phyloP scores from a whole-genome alignment of 2,888 invertebrate species.

The Heliconius sara region DNA sequence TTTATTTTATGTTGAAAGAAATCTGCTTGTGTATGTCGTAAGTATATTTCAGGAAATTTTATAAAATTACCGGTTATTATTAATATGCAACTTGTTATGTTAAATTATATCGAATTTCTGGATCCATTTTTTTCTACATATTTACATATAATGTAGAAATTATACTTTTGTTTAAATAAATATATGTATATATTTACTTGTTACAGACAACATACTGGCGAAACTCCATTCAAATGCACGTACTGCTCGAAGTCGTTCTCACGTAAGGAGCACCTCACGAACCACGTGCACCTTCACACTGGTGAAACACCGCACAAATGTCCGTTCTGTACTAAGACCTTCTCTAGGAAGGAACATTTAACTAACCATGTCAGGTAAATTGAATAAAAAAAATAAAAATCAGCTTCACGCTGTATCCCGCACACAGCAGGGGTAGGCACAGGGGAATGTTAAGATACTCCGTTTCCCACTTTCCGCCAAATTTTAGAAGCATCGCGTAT shows the following conservation, averaged over 20 bases:
- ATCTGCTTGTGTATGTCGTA: too few species aligned
- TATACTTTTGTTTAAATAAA: not conserved
- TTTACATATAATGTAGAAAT: not conserved
- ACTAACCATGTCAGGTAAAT: slow-evolving; percentile 86
- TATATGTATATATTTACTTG: slow-evolving; percentile 34
- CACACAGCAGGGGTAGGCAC: too few species aligned
- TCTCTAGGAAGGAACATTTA: slow-evolving; percentile 89
- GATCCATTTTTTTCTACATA: not conserved
- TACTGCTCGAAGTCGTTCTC: slow-evolving; percentile 86
- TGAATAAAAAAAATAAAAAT: not conserved
- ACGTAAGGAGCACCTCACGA: slow-evolving; percentile 93
- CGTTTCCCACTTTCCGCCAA: too few species aligned
- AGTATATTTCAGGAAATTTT: too few species aligned
- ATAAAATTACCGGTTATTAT: too few species aligned
- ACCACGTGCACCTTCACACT: slow-evolving; percentile 91
- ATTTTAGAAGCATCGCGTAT: too few species aligned
- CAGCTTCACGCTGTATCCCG: too few species aligned
- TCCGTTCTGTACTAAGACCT: slow-evolving; percentile 89
- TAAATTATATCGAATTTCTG: too few species aligned
- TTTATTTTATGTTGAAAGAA: too few species aligned
- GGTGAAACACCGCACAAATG: slow-evolving; percentile 90
- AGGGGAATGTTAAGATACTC: too few species aligned
- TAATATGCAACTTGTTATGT: too few species aligned
- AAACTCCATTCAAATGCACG: slow-evolving; percentile 91
- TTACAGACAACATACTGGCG: slow-evolving; percentile 89